These are phyloP conservation scores for Rhadina sibilatrix DNA, from an alignment of 2,113 vertebrate genomes.

Conservation along the genomic window DNA sequence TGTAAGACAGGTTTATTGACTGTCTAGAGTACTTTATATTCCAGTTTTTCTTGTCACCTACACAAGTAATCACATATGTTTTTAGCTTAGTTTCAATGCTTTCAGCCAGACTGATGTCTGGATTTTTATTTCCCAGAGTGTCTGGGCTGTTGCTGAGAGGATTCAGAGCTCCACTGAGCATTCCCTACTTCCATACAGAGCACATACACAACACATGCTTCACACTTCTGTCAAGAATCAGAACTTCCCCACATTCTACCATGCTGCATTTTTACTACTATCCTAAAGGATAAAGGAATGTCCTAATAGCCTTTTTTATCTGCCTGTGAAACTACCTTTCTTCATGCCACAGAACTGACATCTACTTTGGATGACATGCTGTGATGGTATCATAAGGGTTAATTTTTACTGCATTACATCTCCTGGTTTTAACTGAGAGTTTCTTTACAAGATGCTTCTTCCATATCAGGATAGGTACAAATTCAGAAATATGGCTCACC, in stretches of 20 bases:
- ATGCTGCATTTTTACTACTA: background rate
- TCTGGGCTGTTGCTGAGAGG: background rate
- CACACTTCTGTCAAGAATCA: background rate
- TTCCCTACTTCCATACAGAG: background rate
- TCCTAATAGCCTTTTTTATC: background rate
- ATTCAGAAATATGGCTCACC: background rate
- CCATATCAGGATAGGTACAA: background rate
- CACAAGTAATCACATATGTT: slow-evolving; percentile 42
- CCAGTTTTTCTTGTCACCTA: slow-evolving; percentile 38
- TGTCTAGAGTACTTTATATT: slow-evolving; percentile 23
- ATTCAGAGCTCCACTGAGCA: slow-evolving; percentile 17
- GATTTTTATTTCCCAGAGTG: slow-evolving; percentile 43
- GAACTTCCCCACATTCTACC: background rate
- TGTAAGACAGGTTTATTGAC: slow-evolving; percentile 57
- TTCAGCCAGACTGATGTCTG: slow-evolving; percentile 42
- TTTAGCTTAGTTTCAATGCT: slow-evolving; percentile 17
- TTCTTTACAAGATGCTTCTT: background rate
- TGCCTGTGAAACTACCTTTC: background rate
- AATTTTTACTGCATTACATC: background rate
- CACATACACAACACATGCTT: background rate
- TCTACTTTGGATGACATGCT: background rate
- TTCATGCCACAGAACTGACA: background rate
- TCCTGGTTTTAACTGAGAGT: background rate
- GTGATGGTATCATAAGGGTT: background rate
- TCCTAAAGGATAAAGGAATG: background rate